Evolutionary conservation across 2,888 invertebrate species (phyloP), one percentile per base, ranked within the genome.

Genomic region (Cheilosia scutellata): DNA sequence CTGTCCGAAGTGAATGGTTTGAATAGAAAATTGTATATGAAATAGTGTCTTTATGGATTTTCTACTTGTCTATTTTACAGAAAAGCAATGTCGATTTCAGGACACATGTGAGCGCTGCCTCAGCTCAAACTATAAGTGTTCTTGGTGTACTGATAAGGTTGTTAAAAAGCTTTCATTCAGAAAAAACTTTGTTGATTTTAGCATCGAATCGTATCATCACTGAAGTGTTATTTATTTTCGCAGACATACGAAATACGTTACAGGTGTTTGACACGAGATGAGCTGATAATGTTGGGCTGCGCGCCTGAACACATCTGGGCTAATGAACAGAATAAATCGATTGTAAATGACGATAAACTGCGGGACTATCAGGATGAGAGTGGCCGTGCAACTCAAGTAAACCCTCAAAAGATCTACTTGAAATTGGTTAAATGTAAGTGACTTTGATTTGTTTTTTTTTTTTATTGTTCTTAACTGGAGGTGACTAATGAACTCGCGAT

Each of bases 401-500:
- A 93, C 88, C 96, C 95, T 1, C 96, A 96, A 91, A 93, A 91
- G 87, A 92, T 95, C 27, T 93, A 93, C 42, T 89, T 96, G 0
- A 94, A 93, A 70, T 91, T 96, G 40, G 94, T 95, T 89, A 94
- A 95, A 89, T 93, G 95, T 95, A 92, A 92, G 93, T 91, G 62
- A 20, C 20, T 20, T 33, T 49, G 33, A 37, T 74, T 25, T 60
- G 29, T 29, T 20, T 66, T 20, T 40, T 60, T 37, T 29, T 20
- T 66, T 20, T 40, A 5, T 16, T 33, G 33, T 3, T 33, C 2
- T 9, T 9, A 20, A 1, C 20, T 20, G 20, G 20, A 1, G 20
- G 20, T 20, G 20, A 20, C 20, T 20, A 20, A 20, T 20, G 20
- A 20, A 20, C 20, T 20, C 20, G 20, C 20, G 20, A 20, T 20